Evolutionary conservation across 2,797 vertebrate species (phyloP), one percentile per base, ranked within the genome.

Genomic region (Fratercula arctica): DNA sequence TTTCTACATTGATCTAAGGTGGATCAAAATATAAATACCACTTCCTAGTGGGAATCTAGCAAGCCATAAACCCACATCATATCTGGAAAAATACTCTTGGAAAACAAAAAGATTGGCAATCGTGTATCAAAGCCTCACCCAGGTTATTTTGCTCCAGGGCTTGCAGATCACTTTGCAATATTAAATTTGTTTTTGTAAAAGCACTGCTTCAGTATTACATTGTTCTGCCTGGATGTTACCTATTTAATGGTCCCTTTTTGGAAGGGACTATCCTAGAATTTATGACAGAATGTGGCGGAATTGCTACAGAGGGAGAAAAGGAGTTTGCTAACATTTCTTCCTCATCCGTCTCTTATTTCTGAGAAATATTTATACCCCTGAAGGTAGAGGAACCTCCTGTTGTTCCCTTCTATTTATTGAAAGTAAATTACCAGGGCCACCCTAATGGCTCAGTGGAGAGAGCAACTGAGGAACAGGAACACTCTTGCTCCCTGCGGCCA

Each of bases 311-410:
- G 4, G 72, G 79, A 96, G 75, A 59, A 92, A 91, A 81, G 57
- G 35, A 89, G 68, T 60, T 89, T 67, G 76, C 82, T 89, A 92
- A 80, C 37, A 77, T 90, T 93, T 92, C 78, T 94, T 84, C 79
- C 41, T 39, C 50, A 64, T 69, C 37, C 39, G 0, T 70, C 89
- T 88, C 91, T 61, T 53, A 90, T 94, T 95, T 91, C 92, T 70
- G 78, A 79, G 80, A 95, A 96, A 91, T 75, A 91, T 59, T 77
- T 93, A 76, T 69, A 96, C 10, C 24, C 33, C 54, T 90, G 68
- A 95, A 96, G 33, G 72, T 64, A 96, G 53, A 93, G 89, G 73
- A 93, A 94, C 64, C 93, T 96, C 93, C 93, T 93, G 78, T 87
- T 95, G 76, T 13, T 95, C 67, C 61, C 67, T 76, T 94, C 59